Evolutionary conservation across 2,113 vertebrate genomes (phyloP).

Genomic region (Symphodus melops): DNA sequence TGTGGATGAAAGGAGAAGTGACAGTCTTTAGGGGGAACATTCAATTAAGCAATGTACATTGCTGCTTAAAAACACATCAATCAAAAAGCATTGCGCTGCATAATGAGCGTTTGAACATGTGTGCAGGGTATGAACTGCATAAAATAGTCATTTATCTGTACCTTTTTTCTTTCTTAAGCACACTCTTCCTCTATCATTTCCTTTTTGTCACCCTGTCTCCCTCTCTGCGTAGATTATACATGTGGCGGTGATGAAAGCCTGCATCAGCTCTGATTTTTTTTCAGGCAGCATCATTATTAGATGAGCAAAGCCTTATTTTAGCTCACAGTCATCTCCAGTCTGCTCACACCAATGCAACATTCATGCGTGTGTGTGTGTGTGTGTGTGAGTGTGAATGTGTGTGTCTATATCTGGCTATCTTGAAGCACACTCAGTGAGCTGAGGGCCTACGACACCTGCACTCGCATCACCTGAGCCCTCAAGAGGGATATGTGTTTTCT

Average conservation of each 20-base stretch:
- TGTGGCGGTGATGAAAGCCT: conserved; percentile 59
- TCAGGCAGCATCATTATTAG: conserved; percentile 71
- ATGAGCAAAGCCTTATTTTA: conserved; percentile 66
- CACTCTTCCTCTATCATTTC: neutral
- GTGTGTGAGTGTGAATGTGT: conserved; percentile 18
- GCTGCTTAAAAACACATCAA: neutral
- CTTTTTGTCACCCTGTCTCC: conserved; percentile 27
- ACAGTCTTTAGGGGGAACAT: neutral
- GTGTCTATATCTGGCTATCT: conserved; percentile 56
- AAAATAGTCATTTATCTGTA: neutral
- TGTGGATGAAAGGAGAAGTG: neutral
- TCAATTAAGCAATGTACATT: neutral
- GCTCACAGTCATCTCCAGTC: conserved; percentile 61
- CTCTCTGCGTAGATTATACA: conserved; percentile 47
- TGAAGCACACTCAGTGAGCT: conserved; percentile 41
- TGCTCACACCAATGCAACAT: conserved; percentile 72
- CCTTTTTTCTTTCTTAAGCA: neutral
- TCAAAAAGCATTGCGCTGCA: neutral
- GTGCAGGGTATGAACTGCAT: neutral
- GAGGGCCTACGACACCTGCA: conserved; percentile 66
- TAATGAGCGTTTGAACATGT: neutral
- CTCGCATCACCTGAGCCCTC: conserved; percentile 63
- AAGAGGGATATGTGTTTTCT: conserved; percentile 35
- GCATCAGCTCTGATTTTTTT: conserved; percentile 59
- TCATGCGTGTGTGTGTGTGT: conserved; percentile 30